A percentile compares a stretch with the other conserved stretches of the same genome.
Conservation (phyloP, 2,888 invertebrate species). For the Ochropacha duplaris region DNA sequence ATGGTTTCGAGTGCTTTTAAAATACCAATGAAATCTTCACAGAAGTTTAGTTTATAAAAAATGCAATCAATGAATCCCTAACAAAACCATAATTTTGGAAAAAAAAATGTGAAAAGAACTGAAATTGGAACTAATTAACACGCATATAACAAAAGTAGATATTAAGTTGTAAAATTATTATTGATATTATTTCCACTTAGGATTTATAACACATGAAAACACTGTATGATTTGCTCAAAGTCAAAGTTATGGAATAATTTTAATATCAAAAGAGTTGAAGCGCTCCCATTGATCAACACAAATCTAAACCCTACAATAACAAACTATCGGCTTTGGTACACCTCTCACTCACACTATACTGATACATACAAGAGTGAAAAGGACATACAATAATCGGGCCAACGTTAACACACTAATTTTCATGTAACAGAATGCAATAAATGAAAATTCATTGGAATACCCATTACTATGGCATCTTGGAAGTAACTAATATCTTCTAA, state of each 20-base stretch:
- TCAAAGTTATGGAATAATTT: too few species aligned
- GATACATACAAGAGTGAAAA: constrained; percentile 4
- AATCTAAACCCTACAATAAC: background rate
- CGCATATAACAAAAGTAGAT: too few species aligned
- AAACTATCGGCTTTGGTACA: constrained; percentile 4
- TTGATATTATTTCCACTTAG: too few species aligned
- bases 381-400: background rate
- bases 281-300: constrained; percentile 1
- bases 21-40: background rate
- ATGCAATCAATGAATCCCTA: too few species aligned
- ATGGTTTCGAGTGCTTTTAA: background rate
- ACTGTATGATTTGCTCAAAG: too few species aligned
- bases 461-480: background rate
- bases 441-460: background rate
- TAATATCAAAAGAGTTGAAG: background rate
- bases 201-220: background rate
- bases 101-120: too few species aligned
- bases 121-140: too few species aligned
- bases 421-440: background rate
- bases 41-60: too few species aligned
- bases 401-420: constrained; percentile 18
- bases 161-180: too few species aligned
- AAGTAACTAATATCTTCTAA: constrained; percentile 2
- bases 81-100: too few species aligned
- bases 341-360: constrained; percentile 1